Evolutionary conservation across 2,888 invertebrate species (phyloP), one percentile per base, ranked within the genome.

Genomic region (Ferrisia virgata): DNA sequence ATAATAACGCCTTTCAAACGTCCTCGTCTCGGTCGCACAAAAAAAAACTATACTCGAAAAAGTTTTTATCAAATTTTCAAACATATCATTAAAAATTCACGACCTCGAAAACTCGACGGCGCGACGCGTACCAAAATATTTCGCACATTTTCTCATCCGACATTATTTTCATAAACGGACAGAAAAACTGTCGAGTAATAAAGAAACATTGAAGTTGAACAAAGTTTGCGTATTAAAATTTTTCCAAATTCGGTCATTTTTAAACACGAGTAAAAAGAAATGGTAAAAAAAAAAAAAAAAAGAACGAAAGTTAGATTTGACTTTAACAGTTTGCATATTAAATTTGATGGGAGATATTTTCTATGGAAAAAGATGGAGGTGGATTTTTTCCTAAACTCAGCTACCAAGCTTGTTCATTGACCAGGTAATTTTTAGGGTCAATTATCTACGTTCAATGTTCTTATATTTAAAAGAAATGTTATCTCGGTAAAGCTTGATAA

Each of bases 81-180:
- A 28, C 64, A 28, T 64, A 64, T 64, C 64, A 64, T 64, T 64
- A 64, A 28, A 64, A 64, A 64, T 64, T 64, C 64, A 64, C 64
- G 28, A 28, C 64, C 28, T 64, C 64, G 64, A 28, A 28, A 53
- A 53, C 53, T 64, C 64, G 25, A 64, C 64, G 53, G 53, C 53
- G 18, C 22, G 53, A 22, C 53, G 53, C 8, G 53, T 53, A 53
- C 18, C 53, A 47, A 9, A 22, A 53, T 6, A 53, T 22, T 22
- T 53, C 53, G 11, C 53, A 53, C 53, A 53, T 53, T 53, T 53
- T 22, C 53, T 11, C 22, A 22, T n/a, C n/a, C n/a, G 47, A 47
- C 47, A 1, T n/a, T n/a, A 47, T 47, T 53, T 22, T 53, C 22
- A 22, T 18, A 2, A 53, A 53, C 8, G 22, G 22, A 53, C 9